A percentile compares a stretch with the other conserved stretches of the same genome.
Evolutionary conservation across 2,113 vertebrate genomes (phyloP).

Genomic region (Peucedramus taeniatus): DNA sequence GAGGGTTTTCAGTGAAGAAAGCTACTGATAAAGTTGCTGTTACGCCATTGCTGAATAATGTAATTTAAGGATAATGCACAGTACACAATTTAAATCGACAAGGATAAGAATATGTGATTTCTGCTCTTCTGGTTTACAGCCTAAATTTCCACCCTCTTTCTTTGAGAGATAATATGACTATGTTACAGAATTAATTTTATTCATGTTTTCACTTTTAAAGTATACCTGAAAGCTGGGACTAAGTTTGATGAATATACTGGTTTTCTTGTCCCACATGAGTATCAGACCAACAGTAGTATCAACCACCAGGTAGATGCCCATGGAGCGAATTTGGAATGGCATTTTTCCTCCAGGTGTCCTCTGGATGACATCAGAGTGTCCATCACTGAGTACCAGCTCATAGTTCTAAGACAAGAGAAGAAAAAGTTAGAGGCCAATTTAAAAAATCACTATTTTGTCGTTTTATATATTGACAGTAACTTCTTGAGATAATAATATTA

Average conservation of each 20-base stretch:
- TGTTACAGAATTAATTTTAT: background rate
- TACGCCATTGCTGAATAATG: background rate
- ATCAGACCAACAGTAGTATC: conserved; percentile 77
- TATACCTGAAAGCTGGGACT: conserved; percentile 81
- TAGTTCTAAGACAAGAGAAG: conserved; percentile 68
- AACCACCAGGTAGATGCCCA: conserved; percentile 88
- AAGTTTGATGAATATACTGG: conserved; percentile 87
- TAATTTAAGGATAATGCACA: background rate
- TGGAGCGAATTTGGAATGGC: conserved; percentile 76
- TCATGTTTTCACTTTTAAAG: background rate
- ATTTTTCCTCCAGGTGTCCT: conserved; percentile 56
- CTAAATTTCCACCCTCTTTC: background rate
- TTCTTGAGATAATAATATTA: background rate
- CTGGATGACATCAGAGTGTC: conserved; percentile 75
- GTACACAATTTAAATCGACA: background rate
- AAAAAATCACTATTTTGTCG: background rate
- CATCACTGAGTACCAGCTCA: conserved; percentile 82
- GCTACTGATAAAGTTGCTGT: background rate
- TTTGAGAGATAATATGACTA: background rate
- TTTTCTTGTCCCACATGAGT: conserved; percentile 91
- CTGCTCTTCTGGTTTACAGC: background rate
- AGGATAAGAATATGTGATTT: background rate
- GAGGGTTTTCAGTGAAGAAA: background rate
- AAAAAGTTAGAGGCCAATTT: background rate
- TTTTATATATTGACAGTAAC: background rate